A percentile compares a stretch with the other conserved stretches of the same genome.
These are phyloP conservation scores for Piaya cayana DNA, from an alignment of 2,113 vertebrate species.

Conservation along the genomic window DNA sequence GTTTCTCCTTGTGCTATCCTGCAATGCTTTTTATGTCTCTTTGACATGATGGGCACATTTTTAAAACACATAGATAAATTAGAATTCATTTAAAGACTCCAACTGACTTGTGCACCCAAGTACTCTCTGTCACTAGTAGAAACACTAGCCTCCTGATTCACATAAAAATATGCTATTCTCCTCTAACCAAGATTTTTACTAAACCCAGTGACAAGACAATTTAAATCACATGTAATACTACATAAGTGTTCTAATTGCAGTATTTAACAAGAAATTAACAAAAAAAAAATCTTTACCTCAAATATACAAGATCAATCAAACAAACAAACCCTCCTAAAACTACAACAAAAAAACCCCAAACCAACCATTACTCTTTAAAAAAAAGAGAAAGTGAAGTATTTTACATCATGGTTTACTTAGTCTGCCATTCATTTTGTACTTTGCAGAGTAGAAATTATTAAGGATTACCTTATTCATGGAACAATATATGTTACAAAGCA, in stretches of 20 bases:
- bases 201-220: neutral
- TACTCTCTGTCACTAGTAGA: neutral
- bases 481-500: conserved; percentile 40
- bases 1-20: neutral
- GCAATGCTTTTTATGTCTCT: neutral
- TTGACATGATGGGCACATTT: neutral
- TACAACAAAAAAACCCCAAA: neutral
- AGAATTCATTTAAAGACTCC: neutral
- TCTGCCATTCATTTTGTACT: neutral
- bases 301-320: neutral
- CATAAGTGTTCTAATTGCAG: neutral
- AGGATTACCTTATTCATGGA: conserved; percentile 24
- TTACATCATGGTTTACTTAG: neutral
- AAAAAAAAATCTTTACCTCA: neutral
- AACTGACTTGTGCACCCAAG: neutral
- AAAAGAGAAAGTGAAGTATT: neutral
- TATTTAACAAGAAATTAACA: neutral
- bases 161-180: neutral
- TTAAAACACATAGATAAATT: neutral
- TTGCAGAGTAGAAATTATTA: neutral
- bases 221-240: neutral
- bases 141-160: neutral
- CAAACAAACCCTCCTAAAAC: fast-evolving
- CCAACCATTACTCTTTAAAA: neutral
- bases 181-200: neutral